Evolutionary conservation across 2,113 vertebrate species (phyloP), one percentile per base, ranked within the genome.

Genomic region (Apteryx mantelli): DNA sequence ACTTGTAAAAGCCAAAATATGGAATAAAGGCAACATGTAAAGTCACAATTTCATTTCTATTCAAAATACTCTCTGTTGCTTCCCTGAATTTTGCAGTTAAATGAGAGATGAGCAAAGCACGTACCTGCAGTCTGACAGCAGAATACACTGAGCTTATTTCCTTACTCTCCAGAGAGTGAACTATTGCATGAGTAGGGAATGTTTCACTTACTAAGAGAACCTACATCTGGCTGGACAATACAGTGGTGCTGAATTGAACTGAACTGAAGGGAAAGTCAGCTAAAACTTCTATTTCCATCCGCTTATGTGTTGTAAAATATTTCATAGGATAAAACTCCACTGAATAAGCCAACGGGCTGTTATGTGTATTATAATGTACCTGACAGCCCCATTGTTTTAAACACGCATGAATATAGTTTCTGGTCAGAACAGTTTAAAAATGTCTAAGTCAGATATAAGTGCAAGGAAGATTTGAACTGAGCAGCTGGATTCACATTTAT

Each of bases 331-430:
- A n/a, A 28, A 65, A 56, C 40, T 42, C n/a, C 28, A 44, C 0
- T 38, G 46, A 69, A 50, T 18, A 75, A 86, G 46, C 44, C 80
- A 71, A 40, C 9, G 64, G 36, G 28, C 13, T 66, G 38, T 38
- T 32, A 28, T 7, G 17, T 46, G 16, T 63, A 26, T 68, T 78
- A 32, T 32, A 53, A 79, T 3, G 26, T 22, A 36, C 42, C 7
- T 6, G n/a, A 69, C 15, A 69, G 9, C 52, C 46, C 18, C 3
- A 7, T 44, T 64, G 58, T 66, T 69, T 34, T 60, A 34, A 80
- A 60, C 17, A 50, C 26, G 30, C 0, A 0, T 5, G 30, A 28
- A 22, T 46, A 34, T 6, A 36, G 11, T n/a, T 86, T 86, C 52
- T 13, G 18, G 52, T 60, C 36, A 36, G 86, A 46, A 64, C 25